Evolutionary conservation across 2,888 invertebrate species (phyloP).

Genomic region (Xiphydria camelus): DNA sequence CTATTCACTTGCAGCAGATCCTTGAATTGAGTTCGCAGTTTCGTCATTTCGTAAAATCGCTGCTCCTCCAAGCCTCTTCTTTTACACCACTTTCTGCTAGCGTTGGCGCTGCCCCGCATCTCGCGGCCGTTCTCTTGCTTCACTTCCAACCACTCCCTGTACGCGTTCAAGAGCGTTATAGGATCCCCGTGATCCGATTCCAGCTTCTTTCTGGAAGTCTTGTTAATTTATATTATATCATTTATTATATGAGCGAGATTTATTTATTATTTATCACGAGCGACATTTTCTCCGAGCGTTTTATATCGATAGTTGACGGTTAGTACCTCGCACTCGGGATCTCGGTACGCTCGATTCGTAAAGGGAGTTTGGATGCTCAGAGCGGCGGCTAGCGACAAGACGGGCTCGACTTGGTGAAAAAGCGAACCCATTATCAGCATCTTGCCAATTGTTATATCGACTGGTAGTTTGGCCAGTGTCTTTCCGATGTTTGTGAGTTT

Average conservation of each 20-base stretch:
- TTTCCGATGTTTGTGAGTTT: conserved; percentile 84
- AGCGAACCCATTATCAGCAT: conserved; percentile 91
- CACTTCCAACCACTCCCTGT: conserved; percentile 85
- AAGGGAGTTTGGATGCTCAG: conserved; percentile 93
- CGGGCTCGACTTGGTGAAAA: conserved; percentile 85
- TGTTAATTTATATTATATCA: conserved; percentile 7
- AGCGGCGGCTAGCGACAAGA: conserved; percentile 87
- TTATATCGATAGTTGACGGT: neutral
- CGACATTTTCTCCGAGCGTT: too few species aligned
- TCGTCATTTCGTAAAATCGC: conserved; percentile 94
- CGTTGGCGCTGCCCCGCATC: conserved; percentile 39
- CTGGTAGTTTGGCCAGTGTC: conserved; percentile 86
- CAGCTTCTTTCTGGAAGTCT: conserved; percentile 75
- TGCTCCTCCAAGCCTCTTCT: conserved; percentile 94
- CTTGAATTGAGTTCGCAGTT: conserved; percentile 86
- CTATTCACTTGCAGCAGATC: conserved; percentile 71
- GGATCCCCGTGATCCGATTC: conserved; percentile 97
- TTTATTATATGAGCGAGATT: too few species aligned
- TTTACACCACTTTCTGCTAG: conserved; percentile 79
- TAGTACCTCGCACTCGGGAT: conserved; percentile 77
- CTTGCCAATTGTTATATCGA: conserved; percentile 94
- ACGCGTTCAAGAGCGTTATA: conserved; percentile 83
- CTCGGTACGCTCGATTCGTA: conserved; percentile 84
- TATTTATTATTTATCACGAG: too few species aligned
- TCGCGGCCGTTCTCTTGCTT: conserved; percentile 63